Evolutionary conservation across 1,140 invertebrate species (phyloP).

Genomic region (Metopolophium dirhodum): DNA sequence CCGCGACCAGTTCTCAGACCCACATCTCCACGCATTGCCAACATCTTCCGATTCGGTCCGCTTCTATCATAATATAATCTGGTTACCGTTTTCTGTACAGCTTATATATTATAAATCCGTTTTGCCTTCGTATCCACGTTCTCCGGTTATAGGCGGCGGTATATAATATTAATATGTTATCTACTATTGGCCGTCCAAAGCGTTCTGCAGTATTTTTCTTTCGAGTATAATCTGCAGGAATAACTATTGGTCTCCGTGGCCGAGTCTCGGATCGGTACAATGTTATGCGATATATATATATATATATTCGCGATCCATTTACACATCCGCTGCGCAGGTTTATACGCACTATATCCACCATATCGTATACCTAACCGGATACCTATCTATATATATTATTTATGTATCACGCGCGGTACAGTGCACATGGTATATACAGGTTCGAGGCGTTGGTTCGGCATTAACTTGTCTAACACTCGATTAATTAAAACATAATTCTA

Average conservation of each 20-base stretch:
- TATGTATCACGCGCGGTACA: background rate
- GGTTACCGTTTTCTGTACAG: too few relatives aligned
- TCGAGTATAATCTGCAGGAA: background rate
- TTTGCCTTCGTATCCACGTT: too few relatives aligned
- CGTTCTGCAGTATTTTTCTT: too few relatives aligned
- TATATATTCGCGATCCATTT: background rate
- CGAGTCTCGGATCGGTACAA: background rate
- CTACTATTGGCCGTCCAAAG: background rate
- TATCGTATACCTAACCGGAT: background rate
- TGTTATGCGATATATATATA: background rate
- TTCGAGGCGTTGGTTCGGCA: slow-evolving; percentile 40
- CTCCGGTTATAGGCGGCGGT: too few relatives aligned
- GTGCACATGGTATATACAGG: background rate
- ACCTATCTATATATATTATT: background rate
- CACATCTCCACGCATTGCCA: rapidly evolving
- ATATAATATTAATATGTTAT: too few relatives aligned
- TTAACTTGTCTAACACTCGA: slow-evolving; percentile 57
- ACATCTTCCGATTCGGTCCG: background rate
- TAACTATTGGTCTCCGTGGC: too few relatives aligned
- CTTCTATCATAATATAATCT: too few relatives aligned
- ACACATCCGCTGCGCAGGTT: background rate
- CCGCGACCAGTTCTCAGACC: background rate
- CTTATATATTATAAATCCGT: too few relatives aligned
- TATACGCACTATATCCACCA: too few relatives aligned
- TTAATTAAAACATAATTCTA: slow-evolving; percentile 55